phyloP scores from a whole-genome alignment of 2,888 invertebrate genomes.

The Leistus spinibarbis region DNA sequence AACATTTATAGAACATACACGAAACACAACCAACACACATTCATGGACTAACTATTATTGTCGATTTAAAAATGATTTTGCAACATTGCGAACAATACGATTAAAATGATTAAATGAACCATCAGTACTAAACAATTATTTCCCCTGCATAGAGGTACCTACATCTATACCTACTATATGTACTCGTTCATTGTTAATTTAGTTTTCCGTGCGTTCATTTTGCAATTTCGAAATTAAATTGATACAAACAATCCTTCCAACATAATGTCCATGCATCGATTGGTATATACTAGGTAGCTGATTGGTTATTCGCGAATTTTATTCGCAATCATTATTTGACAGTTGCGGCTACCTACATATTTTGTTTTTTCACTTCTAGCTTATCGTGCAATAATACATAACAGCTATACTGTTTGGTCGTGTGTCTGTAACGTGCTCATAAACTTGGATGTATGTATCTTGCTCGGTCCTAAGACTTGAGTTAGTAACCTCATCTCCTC shows the following conservation, averaged over 20 bases:
- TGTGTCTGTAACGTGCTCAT: too few relatives aligned
- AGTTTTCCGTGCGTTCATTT: not conserved
- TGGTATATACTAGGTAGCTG: not conserved
- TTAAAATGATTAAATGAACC: constrained; percentile 33
- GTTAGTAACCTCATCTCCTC: too few relatives aligned
- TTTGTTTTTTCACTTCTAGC: not conserved
- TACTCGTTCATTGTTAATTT: constrained; percentile 19
- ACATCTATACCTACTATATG: too few relatives aligned
- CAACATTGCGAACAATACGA: constrained; percentile 20
- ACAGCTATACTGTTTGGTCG: too few relatives aligned
- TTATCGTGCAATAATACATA: too few relatives aligned
- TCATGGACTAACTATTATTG: not conserved
- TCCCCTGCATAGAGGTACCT: too few relatives aligned
- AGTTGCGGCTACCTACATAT: not conserved
- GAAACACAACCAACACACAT: not conserved
- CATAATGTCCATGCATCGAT: not conserved
- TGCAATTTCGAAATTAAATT: not conserved
- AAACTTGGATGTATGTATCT: too few relatives aligned
- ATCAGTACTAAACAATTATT: constrained; percentile 29
- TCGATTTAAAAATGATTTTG: constrained; percentile 34
- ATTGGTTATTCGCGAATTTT: not conserved
- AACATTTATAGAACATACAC: constrained; percentile 29
- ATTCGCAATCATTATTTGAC: not conserved
- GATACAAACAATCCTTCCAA: not conserved
- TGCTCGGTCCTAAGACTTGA: too few relatives aligned